Conservation (phyloP, 35 echinoderm and acorn worm species). For the Amphiura filiformis region DNA sequence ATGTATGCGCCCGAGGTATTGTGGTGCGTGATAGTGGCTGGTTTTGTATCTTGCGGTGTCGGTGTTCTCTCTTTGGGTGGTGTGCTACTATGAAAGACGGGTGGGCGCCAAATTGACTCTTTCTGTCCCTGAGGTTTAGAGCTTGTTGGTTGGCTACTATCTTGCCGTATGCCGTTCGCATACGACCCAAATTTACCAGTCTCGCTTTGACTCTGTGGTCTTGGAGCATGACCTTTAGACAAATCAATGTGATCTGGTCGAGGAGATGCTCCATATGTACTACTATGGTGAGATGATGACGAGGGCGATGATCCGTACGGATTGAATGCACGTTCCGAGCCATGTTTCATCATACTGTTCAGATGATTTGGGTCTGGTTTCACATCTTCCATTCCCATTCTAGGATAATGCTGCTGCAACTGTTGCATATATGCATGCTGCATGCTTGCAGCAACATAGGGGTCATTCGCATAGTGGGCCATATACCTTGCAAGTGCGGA, state of each 20-base stretch:
- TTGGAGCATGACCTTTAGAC: slow-evolving; percentile 6
- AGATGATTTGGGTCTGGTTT: slow-evolving; percentile 78
- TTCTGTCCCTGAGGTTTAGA: slow-evolving; percentile 38
- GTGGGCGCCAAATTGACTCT: slow-evolving; percentile 56
- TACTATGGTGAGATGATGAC: slow-evolving; percentile 3
- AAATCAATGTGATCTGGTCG: slow-evolving; percentile 22
- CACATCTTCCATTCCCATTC: slow-evolving; percentile 56
- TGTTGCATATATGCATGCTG: slow-evolving; percentile 60
- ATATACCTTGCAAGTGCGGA: slow-evolving; percentile 42
- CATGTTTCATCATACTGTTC: slow-evolving; percentile 47
- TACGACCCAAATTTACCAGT: background rate
- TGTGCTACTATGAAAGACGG: slow-evolving; percentile 60
- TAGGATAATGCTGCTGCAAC: slow-evolving; percentile 42
- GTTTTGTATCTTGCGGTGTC: background rate
- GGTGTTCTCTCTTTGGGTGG: slow-evolving; percentile 22
- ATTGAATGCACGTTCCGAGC: background rate
- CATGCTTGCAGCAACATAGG: slow-evolving; percentile 22
- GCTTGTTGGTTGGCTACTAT: slow-evolving; percentile 22
- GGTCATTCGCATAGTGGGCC: slow-evolving; percentile 50
- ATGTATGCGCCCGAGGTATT: background rate
- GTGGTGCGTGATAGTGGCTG: background rate
- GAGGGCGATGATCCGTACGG: background rate
- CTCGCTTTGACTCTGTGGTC: background rate
- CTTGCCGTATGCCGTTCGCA: slow-evolving; percentile 45
- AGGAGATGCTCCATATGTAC: background rate